A percentile compares a stretch with the other conserved stretches of the same genome.
Evolutionary conservation across 2,888 invertebrate genomes (phyloP).

Genomic region (Oegoconia quadripuncta): DNA sequence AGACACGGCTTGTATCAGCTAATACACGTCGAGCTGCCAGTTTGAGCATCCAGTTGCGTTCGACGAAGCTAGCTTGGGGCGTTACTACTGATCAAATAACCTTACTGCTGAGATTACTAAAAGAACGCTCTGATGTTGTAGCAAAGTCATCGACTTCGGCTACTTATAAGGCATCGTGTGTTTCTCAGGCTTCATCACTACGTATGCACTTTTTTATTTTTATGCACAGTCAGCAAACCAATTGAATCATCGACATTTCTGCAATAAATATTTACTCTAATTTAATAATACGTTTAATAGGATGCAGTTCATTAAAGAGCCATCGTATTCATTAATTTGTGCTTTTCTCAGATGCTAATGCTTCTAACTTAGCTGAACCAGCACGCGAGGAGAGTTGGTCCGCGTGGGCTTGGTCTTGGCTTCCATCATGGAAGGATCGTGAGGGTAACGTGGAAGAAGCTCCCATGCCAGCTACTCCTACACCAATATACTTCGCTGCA

Average conservation of each 20-base stretch:
- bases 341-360: constrained; percentile 26
- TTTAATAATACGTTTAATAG: too few species aligned
- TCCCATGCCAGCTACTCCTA: constrained; percentile 30
- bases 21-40: constrained; percentile 51
- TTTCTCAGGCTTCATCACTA: too few species aligned
- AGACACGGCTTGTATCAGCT: constrained; percentile 53
- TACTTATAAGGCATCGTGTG: not conserved
- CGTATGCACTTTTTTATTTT: too few species aligned
- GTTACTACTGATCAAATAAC: constrained; percentile 56
- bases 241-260: too few species aligned
- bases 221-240: too few species aligned
- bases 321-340: not conserved
- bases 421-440: constrained; percentile 51
- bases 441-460: constrained; percentile 39
- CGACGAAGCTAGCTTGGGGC: constrained; percentile 52
- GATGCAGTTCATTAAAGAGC: too few species aligned
- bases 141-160: not conserved
- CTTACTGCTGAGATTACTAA: constrained; percentile 45
- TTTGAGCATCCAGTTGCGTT: constrained; percentile 45
- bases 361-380: constrained; percentile 39
- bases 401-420: constrained; percentile 72
- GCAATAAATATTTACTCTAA: too few species aligned
- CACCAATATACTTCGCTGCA: not conserved
- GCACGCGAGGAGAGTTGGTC: constrained; percentile 53
- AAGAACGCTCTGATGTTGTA: constrained; percentile 28